Conservation (phyloP, 2,888 invertebrate species). For the Pogonocherus hispidulus region DNA sequence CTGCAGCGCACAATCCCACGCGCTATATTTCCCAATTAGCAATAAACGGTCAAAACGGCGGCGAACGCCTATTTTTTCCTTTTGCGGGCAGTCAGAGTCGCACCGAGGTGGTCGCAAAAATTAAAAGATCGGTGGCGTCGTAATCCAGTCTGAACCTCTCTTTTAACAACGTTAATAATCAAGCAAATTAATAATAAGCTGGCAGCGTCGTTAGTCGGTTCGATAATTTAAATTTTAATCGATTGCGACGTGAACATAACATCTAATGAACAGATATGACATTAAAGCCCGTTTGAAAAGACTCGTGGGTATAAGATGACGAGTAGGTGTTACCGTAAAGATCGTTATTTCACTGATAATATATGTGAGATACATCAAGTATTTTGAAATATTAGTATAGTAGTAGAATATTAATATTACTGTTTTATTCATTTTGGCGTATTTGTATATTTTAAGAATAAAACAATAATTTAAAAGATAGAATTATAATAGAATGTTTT, state of each 20-base stretch:
- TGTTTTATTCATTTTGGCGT: no score
- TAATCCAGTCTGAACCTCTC: not conserved
- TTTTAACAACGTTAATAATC: not conserved
- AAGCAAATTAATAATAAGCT: conserved; percentile 2
- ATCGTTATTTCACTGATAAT: not conserved
- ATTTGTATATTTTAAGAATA: no score
- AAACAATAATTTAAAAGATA: no score
- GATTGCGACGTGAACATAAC: not conserved
- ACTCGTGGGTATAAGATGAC: no score
- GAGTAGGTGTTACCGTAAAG: not conserved
- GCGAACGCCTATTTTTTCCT: not conserved
- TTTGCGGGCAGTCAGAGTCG: not conserved
- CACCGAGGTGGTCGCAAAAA: not conserved
- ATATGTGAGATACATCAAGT: not conserved
- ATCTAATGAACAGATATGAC: not conserved
- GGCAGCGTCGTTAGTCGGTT: not conserved
- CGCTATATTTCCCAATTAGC: conserved; percentile 1
- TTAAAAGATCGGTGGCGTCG: not conserved
- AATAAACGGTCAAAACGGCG: not conserved
- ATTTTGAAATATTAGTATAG: no score
- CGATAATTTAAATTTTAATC: not conserved
- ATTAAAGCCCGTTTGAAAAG: not conserved
- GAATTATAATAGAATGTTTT: no score
- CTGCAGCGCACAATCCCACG: not conserved
- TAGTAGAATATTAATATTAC: no score